phyloP scores from a whole-genome alignment of 2,888 invertebrate species.

The Cryptocephalus moraei region DNA sequence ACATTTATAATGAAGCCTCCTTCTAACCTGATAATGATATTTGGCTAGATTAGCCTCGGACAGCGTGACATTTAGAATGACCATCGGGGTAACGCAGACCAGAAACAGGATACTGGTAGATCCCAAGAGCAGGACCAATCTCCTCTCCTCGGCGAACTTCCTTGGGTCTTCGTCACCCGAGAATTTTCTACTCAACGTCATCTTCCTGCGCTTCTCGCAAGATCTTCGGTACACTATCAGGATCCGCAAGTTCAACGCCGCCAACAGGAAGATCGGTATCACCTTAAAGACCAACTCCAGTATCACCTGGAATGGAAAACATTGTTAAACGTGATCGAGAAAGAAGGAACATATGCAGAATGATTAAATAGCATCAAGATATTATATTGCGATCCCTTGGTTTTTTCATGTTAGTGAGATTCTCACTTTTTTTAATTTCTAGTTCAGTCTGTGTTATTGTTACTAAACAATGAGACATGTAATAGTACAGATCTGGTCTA shows the following conservation, averaged over 20 bases:
- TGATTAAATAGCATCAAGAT: too few species aligned
- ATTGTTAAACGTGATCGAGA: too few species aligned
- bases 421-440: too few species aligned
- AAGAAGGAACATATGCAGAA: too few species aligned
- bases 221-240: slow-evolving; percentile 55
- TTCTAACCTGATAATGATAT: slow-evolving; percentile 52
- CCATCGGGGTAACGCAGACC: slow-evolving; percentile 62
- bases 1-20: too few species aligned
- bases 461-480: too few species aligned
- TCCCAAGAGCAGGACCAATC: slow-evolving; percentile 53
- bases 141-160: slow-evolving; percentile 57
- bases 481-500: too few species aligned
- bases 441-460: too few species aligned
- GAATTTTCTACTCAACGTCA: slow-evolving; percentile 50
- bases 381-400: too few species aligned
- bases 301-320: slow-evolving; percentile 35
- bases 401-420: too few species aligned
- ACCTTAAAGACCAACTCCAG: slow-evolving; percentile 57
- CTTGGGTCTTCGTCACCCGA: slow-evolving; percentile 52
- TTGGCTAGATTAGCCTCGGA: slow-evolving; percentile 50
- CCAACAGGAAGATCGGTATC: slow-evolving; percentile 55
- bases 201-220: slow-evolving; percentile 52
- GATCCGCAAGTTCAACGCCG: slow-evolving; percentile 54
- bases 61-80: slow-evolving; percentile 56
- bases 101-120: slow-evolving; percentile 59